Base-by-base conservation (phyloP, 1,140 invertebrate genomes). In the Megathymus violae region DNA sequence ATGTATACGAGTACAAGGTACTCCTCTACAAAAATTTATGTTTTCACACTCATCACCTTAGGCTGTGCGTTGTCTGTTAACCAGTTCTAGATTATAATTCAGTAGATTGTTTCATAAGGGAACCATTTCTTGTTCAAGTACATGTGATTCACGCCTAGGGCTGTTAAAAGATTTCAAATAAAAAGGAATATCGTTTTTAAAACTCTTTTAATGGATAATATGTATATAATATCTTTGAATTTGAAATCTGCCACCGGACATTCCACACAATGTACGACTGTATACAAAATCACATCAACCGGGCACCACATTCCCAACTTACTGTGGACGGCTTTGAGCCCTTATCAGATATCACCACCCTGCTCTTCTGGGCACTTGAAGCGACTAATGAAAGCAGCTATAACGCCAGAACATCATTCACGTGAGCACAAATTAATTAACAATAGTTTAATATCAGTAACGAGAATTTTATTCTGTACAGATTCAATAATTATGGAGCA, bases 371-470 rank as follows among this genome's bases (percentile, higher is more conserved):
- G 1, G 71, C 71, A 59, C 76, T 85, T 67, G 85, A 62, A 9
- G 80, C 76, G 7, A 84, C 85, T 83, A 88, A 76, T 17, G 85
- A 71, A 77, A 82, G 82, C 81, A 89, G 82, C 87, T 89, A 79
- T 44, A 75, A 71, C 56, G 50, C 36, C 64, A 69, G 40, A 56
- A 31, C 31, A 10, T 41, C 50, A 83, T 58, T 25, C 50, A 83
- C 59, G 62, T 76, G 61, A 67, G 58, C 61, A 73, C 44, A 65
- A 64, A 61, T 72, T 41, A 69, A 40, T 61, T 71, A 68, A 62
- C 54, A 54, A 69, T 71, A 75, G 51, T 61, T 52, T 54, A 68
- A 50, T 63, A 62, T 19, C 36, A 61, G n/a, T 64, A 9, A 15
- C 59, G 17, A 34, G n/a, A 4, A n/a, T 43, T 46, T 59, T 43